Conservation (phyloP, 1,140 invertebrate genomes). For the Chironomus tepperi region DNA sequence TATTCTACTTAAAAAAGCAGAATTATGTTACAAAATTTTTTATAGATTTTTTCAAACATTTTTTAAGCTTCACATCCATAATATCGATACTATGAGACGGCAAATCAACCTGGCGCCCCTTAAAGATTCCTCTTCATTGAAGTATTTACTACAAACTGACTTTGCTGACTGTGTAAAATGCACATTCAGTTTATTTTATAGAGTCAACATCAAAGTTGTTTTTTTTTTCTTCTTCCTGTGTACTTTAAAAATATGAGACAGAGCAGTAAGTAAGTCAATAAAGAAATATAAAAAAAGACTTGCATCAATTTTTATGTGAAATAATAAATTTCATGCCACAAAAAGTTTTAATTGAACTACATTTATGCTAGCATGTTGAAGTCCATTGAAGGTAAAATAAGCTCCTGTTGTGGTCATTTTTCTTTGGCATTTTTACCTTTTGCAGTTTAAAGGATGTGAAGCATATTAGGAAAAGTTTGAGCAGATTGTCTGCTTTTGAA, state of each 20-base stretch:
- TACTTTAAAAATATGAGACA: too few relatives aligned
- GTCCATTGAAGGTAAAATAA: background rate
- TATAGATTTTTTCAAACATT: background rate
- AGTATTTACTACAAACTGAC: background rate
- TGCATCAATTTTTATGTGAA: background rate
- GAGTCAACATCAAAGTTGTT: too few relatives aligned
- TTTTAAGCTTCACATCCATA: background rate
- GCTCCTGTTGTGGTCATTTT: slow-evolving; percentile 3
- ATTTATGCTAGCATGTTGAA: too few relatives aligned
- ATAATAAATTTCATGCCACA: background rate
- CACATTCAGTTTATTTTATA: too few relatives aligned
- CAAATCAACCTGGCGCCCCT: background rate
- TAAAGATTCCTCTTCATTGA: background rate
- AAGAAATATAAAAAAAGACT: background rate
- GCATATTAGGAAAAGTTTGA: too few relatives aligned
- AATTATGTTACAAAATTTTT: background rate
- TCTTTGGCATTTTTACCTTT: too few relatives aligned
- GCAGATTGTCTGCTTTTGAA: too few relatives aligned
- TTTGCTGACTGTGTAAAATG: background rate
- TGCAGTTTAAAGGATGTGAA: too few relatives aligned
- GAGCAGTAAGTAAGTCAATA: too few relatives aligned
- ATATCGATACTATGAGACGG: background rate
- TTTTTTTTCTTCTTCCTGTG: too few relatives aligned
- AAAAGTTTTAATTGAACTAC: too few relatives aligned
- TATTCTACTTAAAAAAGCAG: background rate